Conservation (phyloP, 2,888 invertebrate species). For the Formica aserva region DNA sequence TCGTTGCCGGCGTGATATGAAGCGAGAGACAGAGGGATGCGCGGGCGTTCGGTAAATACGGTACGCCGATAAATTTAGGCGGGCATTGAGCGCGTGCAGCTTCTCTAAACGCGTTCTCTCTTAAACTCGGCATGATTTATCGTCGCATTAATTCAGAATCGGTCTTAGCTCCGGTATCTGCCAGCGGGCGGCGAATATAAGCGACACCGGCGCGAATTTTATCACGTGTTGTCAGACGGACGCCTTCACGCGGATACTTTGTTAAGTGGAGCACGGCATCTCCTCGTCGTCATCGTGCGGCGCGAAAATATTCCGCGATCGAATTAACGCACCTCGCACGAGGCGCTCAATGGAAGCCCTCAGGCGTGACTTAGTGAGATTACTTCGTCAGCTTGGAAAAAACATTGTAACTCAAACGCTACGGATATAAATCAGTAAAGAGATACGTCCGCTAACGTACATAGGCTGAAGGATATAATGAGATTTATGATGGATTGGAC, state of each 20-base stretch:
- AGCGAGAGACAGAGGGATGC: background rate
- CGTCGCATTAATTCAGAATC: conserved; percentile 64
- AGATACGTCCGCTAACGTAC: conserved; percentile 36
- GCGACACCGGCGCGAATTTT: conserved; percentile 43
- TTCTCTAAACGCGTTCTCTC: conserved; percentile 53
- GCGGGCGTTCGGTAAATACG: conserved; percentile 4
- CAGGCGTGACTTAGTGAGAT: conserved; percentile 50
- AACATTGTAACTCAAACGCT: conserved; percentile 37
- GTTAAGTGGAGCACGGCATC: conserved; percentile 47
- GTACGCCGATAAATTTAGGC: conserved; percentile 65
- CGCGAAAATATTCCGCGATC: conserved; percentile 40
- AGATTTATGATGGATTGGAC: conserved; percentile 45
- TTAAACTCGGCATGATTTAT: conserved; percentile 68
- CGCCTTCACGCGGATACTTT: conserved; percentile 32
- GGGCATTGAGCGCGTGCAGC: conserved; percentile 18
- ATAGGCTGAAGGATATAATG: conserved; percentile 38
- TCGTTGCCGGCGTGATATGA: conserved; percentile 18
- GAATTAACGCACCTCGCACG: conserved; percentile 39
- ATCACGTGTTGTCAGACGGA: conserved; percentile 47
- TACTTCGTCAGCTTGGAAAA: conserved; percentile 45
- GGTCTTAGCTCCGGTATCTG: conserved; percentile 9
- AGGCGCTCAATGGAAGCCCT: conserved; percentile 31
- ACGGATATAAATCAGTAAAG: conserved; percentile 50
- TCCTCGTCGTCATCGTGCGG: conserved; percentile 8
- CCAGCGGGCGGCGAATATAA: conserved; percentile 5